Base-by-base conservation (phyloP, 2,797 vertebrate species). In the Champsocephalus gunnari region DNA sequence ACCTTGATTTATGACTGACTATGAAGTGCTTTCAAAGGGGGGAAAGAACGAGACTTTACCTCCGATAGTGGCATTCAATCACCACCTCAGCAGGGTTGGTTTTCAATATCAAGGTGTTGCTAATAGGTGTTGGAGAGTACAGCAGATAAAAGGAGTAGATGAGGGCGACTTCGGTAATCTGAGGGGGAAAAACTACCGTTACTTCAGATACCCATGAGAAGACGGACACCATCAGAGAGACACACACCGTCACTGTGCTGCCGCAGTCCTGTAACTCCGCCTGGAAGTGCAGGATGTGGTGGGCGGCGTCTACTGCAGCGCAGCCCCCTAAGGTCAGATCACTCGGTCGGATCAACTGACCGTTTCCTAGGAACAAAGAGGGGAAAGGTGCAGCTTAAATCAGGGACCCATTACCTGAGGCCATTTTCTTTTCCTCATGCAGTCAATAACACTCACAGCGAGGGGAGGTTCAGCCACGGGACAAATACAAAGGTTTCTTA, bases 281-380 rank as follows among this genome's bases (percentile, higher is more conserved):
- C 68, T 88, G 78, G 58, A 92, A 94, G 4, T 48, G 41, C 56
- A 95, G 55, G 54, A 84, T 6, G 24, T 38, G 65, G 54, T 58
- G 72, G 0, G 56, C 12, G 17, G 12, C 0, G 21, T 79, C 45
- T 0, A 69, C 49, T 0, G 73, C 83, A 0, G 55, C 5, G 44
- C 94, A 95, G 75, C 85, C 92, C 70, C 92, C 92, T 60, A 94
- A 56, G 9, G 87, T 91, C 61, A 94, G 75, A 68, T 92, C 91
- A 11, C 76, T 65, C 0, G 91, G 74, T 1, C 9, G 76, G 80
- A 95, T 89, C 54, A 79, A 13, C 84, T 88, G 81, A 47, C 87
- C 77, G 9, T 88, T 94, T 4, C 92, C 92, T 93, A 17, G 56
- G 69, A 80, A 72, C 28, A 76, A 34, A 76, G 57, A 54, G 1